Evolutionary conservation across 2,113 vertebrate species (phyloP).

Genomic region (Malurus alboscapulatus): DNA sequence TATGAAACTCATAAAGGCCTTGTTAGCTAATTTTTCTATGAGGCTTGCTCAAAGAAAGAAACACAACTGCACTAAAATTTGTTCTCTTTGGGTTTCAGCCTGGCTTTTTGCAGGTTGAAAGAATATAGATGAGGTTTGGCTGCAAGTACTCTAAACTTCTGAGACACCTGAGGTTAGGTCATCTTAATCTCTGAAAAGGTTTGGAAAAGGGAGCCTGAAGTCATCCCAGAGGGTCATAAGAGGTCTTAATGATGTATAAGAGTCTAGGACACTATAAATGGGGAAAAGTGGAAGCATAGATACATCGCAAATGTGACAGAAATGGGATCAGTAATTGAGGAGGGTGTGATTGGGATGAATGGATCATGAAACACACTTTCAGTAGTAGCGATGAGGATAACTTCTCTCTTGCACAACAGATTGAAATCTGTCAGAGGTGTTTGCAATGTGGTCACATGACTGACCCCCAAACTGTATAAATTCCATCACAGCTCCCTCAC

Average conservation of each 20-base stretch:
- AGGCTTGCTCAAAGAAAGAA: background rate
- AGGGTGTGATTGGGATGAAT: background rate
- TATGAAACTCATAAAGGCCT: background rate
- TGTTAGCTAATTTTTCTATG: background rate
- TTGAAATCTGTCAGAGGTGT: background rate
- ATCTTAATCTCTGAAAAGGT: background rate
- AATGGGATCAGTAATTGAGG: background rate
- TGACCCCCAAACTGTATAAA: background rate
- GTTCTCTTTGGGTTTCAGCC: background rate
- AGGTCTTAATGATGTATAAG: background rate
- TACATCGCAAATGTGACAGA: background rate
- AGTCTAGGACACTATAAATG: background rate
- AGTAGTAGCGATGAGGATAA: background rate
- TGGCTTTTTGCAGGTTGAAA: background rate
- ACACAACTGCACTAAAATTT: background rate
- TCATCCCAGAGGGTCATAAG: background rate
- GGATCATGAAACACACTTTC: background rate
- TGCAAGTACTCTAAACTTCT: background rate
- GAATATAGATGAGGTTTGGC: background rate
- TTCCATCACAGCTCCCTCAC: background rate
- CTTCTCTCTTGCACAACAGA: background rate
- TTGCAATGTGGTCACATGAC: accelerated
- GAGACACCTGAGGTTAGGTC: background rate
- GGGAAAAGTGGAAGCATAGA: background rate
- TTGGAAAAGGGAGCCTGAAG: background rate